Evolutionary conservation across 2,888 invertebrate genomes (phyloP), one percentile per base, ranked within the genome.

Genomic region (Agrochola litura): DNA sequence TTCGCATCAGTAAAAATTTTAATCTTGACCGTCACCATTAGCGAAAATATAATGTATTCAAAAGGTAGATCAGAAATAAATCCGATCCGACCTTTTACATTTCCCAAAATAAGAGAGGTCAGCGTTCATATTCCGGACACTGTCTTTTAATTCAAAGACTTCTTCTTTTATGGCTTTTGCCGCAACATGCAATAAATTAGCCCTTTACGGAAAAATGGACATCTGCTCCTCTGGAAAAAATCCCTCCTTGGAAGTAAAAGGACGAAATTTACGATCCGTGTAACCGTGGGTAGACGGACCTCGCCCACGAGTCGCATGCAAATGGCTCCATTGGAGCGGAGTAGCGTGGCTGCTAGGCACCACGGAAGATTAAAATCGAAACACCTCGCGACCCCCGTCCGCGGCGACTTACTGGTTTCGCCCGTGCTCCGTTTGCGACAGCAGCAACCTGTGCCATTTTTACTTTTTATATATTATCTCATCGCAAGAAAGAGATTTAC

Each of bases 221-320:
- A 96, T 95, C 95, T 95, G 95, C 92, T 95, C 92, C 93, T 92
- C 90, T 90, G 93, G 90, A 94, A 95, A 95, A 95, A 95, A 94
- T 88, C 91, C 93, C 93, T 94, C 91, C 94, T 94, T 94, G 91
- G 93, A 95, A 95, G 95, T 94, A 95, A 95, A 95, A 95, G 95
- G 95, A 95, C 95, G 92, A 95, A 96, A 96, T 96, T 96, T 96
- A 96, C 96, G 96, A 94, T 92, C 95, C 93, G 92, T 93, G 94
- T 95, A 95, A 93, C 94, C 94, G 95, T 95, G 95, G 95, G 95
- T 95, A 94, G 95, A 93, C 93, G 93, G 93, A 92, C 92, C 92
- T 92, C 94, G 94, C 94, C 94, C 94, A 95, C 95, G 95, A 94
- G 93, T 91, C 93, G 96, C 96, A 96, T 96, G 96, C 95, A 96